phyloP scores from a whole-genome alignment of 2,113 vertebrate species.

The Laticauda colubrina region DNA sequence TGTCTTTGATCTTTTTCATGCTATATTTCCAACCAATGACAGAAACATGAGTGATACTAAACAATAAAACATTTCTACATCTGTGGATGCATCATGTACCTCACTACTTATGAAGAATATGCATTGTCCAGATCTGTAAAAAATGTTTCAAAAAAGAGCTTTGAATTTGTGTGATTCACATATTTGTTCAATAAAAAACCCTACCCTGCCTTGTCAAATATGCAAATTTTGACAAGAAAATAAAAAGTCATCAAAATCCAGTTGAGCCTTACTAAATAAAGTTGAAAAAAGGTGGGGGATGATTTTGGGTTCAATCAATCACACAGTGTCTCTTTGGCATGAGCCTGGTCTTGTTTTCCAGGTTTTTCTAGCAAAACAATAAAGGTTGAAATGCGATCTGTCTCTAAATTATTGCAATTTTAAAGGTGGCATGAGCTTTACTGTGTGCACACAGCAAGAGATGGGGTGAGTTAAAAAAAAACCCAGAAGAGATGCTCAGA shows the following conservation, averaged over 20 bases:
- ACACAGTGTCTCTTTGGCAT: not conserved
- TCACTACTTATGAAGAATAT: not conserved
- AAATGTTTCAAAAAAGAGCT: not conserved
- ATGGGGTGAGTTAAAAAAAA: not conserved
- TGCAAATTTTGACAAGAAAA: constrained; percentile 16
- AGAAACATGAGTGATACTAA: not conserved
- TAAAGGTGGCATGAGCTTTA: not conserved
- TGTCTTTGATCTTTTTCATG: not conserved
- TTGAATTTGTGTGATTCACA: constrained; percentile 2
- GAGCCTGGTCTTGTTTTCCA: not conserved
- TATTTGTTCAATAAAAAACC: not conserved
- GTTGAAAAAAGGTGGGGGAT: not conserved
- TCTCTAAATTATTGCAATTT: not conserved
- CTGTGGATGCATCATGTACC: not conserved
- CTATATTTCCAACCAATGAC: not conserved
- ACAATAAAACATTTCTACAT: not conserved
- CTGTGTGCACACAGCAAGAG: not conserved
- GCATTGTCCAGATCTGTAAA: not conserved
- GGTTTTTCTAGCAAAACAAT: not conserved
- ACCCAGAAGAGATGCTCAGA: not conserved
- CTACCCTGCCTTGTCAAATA: constrained; percentile 6
- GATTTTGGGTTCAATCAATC: not conserved
- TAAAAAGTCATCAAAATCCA: constrained; percentile 14
- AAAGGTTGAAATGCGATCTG: not conserved
- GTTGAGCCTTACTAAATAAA: not conserved